Evolutionary conservation across 37 sponge, comb jelly and placozoan species (phyloP).

Genomic region (Chondrosia reniformis): DNA sequence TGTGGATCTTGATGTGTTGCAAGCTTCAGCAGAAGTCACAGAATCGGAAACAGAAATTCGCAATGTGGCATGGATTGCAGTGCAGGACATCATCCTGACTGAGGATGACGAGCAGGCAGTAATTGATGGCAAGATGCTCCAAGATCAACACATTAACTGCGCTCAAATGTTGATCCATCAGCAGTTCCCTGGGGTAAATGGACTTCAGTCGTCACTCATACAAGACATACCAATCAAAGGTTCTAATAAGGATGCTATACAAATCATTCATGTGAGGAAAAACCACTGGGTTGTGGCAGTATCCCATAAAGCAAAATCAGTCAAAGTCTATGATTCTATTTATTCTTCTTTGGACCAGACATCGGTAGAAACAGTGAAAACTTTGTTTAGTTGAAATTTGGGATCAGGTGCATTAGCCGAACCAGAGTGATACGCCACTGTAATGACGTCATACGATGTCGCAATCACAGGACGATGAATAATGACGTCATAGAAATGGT

Average conservation of each 20-base stretch:
- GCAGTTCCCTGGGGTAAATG: constrained; percentile 10
- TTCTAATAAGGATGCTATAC: not conserved
- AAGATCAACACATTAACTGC: not conserved
- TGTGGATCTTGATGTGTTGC: not conserved
- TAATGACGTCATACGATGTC: too few relatives aligned
- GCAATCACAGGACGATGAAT: too few relatives aligned
- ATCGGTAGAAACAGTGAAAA: constrained; percentile 6
- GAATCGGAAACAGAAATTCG: not conserved
- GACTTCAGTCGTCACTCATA: constrained; percentile 11
- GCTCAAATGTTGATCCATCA: constrained; percentile 7
- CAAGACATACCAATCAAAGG: constrained; percentile 10
- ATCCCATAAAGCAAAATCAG: not conserved
- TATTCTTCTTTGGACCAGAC: constrained; percentile 6
- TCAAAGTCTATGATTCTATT: constrained; percentile 9
- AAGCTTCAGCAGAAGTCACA: constrained; percentile 15
- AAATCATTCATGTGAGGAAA: constrained; percentile 10
- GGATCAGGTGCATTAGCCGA: too few relatives aligned
- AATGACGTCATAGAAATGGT: too few relatives aligned
- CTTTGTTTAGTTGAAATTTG: constrained; percentile 9
- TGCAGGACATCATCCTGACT: constrained; percentile 20
- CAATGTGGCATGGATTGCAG: not conserved
- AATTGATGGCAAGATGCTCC: not conserved
- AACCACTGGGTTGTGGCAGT: constrained; percentile 22
- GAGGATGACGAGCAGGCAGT: constrained; percentile 23
- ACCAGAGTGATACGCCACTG: too few relatives aligned